These are phyloP conservation scores for Drosophila aff. DNA, from an alignment of 1,140 invertebrate species.

Conservation along the genomic window DNA sequence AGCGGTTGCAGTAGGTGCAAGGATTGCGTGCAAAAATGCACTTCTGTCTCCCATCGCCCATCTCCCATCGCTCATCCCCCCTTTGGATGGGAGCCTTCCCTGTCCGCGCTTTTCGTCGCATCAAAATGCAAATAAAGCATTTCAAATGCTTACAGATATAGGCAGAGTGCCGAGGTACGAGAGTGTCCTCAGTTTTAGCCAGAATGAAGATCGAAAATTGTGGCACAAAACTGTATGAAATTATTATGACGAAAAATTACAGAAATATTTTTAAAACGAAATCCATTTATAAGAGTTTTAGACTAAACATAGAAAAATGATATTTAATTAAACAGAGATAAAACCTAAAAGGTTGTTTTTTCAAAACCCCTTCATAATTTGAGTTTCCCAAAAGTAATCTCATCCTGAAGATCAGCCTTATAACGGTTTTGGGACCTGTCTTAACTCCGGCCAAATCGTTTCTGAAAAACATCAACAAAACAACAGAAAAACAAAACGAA, in stretches of 20 bases:
- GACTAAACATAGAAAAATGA: not conserved
- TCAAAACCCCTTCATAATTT: not conserved
- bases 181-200: conserved; percentile 4
- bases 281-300: not conserved
- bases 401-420: not conserved
- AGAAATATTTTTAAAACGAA: not conserved
- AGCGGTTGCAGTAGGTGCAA: conserved; percentile 68
- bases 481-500: conserved; percentile 12
- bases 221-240: too few species aligned
- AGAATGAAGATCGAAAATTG: not conserved
- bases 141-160: conserved; percentile 66
- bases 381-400: not conserved
- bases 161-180: conserved; percentile 24
- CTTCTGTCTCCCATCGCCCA: conserved; percentile 57
- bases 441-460: conserved; percentile 49
- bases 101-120: conserved; percentile 71
- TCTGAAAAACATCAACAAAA: conserved; percentile 24
- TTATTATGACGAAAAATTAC: not conserved
- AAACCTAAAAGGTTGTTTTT: not conserved
- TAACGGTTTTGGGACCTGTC: conserved; percentile 42
- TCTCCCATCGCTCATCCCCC: conserved; percentile 12
- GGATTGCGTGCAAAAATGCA: conserved; percentile 82
- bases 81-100: not conserved
- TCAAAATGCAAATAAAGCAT: conserved; percentile 83
- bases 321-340: not conserved